Base-by-base conservation (phyloP, 2,888 invertebrate species). In the Cephus pygmeus region DNA sequence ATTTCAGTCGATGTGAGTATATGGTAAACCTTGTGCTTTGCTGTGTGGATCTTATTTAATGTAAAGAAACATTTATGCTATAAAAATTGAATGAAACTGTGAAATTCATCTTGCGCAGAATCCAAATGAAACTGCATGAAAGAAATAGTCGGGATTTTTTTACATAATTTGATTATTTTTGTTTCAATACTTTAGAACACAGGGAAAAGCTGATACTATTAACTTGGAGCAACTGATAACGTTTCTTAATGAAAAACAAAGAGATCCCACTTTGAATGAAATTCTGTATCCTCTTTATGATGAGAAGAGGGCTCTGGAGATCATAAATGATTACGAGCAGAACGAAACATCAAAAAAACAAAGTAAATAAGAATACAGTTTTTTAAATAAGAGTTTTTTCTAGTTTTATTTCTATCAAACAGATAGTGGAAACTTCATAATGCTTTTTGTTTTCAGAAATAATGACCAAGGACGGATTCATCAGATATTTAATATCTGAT, bases 401-500 rank as follows among this genome's bases (percentile, higher is more conserved):
- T 6, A 6, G 4, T 56, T 6, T 34, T 74, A 12, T 23, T 74
- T 35, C 23, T 56, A 9, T 56, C 23, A 23, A 15, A 23, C 23
- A 40, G 15, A 15, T 4, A 56, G 23, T 23, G 9, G 23, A 56
- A 56, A 6, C 23, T 56, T 56, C 9, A 9, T 23, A 23, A 23
- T 31, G 31, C 71, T 34, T 6, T 12, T 71, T 80, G 80, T 81
- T 91, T 92, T 76, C 92, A 97, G 96, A 95, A 91, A 94, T 95
- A 91, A 93, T 99, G 84, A 97, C 97, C 80, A 96, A 98, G 92
- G 99, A 99, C 92, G 99, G 99, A 69, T 95, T 99, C 85, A 98
- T 99, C 92, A 96, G 99, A 80, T 99, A 99, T 93, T 94, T 99
- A 84, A 99, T 99, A 98, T 99, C 99, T 0, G 99, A 99, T 92